Base-by-base conservation (phyloP, 2,113 vertebrate species). In the Lycocorax pyrrhopterus region DNA sequence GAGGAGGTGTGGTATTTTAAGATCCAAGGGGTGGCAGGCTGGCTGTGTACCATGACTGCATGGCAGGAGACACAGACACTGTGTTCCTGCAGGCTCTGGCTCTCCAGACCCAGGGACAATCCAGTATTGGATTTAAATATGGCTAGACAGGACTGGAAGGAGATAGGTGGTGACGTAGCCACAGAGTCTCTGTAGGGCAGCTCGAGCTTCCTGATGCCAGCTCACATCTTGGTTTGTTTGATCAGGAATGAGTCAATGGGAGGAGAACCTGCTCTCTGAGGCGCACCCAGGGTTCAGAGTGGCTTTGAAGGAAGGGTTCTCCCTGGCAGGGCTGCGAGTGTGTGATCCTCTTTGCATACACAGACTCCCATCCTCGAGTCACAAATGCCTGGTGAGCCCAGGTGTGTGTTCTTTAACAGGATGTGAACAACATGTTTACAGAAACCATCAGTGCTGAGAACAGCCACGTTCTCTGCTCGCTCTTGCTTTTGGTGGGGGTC, bases 211-310 rank as follows among this genome's bases (percentile, higher is more conserved):
- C 96, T 94, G 90, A 78, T 89, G 94, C 94, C 92, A 96, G 90
- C 94, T 97, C 96, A 94, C 92, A 82, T 96, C 90, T 93, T 90
- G 92, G 96, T 96, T 84, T 96, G 96, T 96, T 97, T 96, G 96
- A 97, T 95, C 93, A 92, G 22, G 21, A 82, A 12, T 96, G 96
- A 96, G 90, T 96, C 94, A 96, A 82, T 62, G 92, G 96, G 86
- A 96, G 94, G 93, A 93, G 94, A 97, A 95, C 92, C 76, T 93
- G 92, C 94, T 96, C 76, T 92, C 90, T 62, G 68, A 69, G 96
- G 80, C 92, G 66, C 93, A 86, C 93, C 94, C 94, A 93, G 92
- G 66, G 73, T 86, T 94, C 93, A 93, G 90, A 96, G 86, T 0
- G 0, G 73, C 95, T 97, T 96, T 96, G 94, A 94, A 96, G 92